Conservation (phyloP, 1,140 invertebrate species). For the Drosophila trapezifrons region DNA sequence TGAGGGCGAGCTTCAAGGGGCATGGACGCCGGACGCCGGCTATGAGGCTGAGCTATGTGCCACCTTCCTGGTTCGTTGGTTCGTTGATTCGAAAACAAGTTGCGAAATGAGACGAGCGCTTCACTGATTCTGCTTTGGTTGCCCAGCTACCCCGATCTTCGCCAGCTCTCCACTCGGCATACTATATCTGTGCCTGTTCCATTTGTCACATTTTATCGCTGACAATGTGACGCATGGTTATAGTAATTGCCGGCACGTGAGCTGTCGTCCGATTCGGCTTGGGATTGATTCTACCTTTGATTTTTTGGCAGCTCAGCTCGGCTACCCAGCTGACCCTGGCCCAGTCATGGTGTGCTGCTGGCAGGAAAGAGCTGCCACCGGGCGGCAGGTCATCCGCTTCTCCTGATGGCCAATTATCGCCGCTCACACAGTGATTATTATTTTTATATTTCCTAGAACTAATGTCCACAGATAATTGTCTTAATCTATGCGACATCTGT, state of each 20-base stretch:
- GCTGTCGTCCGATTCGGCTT: slow-evolving; percentile 3
- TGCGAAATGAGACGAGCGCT: slow-evolving; percentile 51
- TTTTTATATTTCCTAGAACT: slow-evolving; percentile 55
- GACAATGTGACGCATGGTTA: slow-evolving; percentile 49
- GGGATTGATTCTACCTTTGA: slow-evolving; percentile 16
- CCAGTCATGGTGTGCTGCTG: slow-evolving; percentile 29
- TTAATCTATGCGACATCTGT: slow-evolving; percentile 23
- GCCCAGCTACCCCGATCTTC: neutral
- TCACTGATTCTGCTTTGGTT: slow-evolving; percentile 41
- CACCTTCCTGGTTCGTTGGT: slow-evolving; percentile 56
- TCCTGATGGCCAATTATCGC: slow-evolving; percentile 30
- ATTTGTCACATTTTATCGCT: slow-evolving; percentile 32
- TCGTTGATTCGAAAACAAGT: slow-evolving; percentile 55
- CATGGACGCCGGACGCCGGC: neutral
- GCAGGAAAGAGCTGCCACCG: slow-evolving; percentile 12
- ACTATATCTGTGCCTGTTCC: neutral
- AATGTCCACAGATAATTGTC: slow-evolving; percentile 47
- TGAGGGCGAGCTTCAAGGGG: neutral
- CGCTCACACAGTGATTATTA: slow-evolving; percentile 43
- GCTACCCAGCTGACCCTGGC: slow-evolving; percentile 17
- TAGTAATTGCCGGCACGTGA: slow-evolving; percentile 52
- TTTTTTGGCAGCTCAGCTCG: neutral
- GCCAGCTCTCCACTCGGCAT: neutral
- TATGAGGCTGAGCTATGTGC: slow-evolving; percentile 4
- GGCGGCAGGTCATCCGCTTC: slow-evolving; percentile 37